phyloP scores from a whole-genome alignment of 2,888 invertebrate species.

The Ophion costatus region DNA sequence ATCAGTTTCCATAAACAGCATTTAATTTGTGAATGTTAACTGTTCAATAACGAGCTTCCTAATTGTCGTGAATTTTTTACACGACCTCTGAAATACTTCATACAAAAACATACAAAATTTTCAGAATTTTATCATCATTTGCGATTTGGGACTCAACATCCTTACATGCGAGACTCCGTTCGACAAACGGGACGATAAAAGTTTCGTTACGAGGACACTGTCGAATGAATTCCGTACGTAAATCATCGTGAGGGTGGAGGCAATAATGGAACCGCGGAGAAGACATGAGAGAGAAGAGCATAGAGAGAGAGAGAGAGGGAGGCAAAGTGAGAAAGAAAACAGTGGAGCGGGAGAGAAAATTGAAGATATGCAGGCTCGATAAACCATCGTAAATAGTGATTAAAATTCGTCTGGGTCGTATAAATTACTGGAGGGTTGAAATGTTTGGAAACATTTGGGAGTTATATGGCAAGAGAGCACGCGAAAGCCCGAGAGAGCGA shows the following conservation, averaged over 20 bases:
- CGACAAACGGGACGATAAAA: not conserved
- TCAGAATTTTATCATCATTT: no score
- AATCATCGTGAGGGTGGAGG: not conserved
- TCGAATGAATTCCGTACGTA: not conserved
- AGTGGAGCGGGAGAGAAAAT: slow-evolving; percentile 3
- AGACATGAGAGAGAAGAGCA: not conserved
- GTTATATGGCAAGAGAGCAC: slow-evolving; percentile 28
- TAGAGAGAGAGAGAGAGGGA: not conserved
- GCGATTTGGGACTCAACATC: no score
- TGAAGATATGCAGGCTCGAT: slow-evolving; percentile 21
- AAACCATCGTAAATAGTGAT: slow-evolving; percentile 56
- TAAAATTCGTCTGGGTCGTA: slow-evolving; percentile 57
- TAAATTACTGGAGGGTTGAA: slow-evolving; percentile 53
- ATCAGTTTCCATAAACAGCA: no score
- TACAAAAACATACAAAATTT: no score
- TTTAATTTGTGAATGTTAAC: no score
- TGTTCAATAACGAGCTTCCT: no score
- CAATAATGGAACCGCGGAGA: not conserved
- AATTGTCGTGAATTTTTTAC: no score
- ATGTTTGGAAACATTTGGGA: slow-evolving; percentile 56
- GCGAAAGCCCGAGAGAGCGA: slow-evolving; percentile 29
- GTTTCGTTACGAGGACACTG: not conserved
- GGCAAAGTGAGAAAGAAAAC: not conserved
- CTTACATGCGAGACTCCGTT: not conserved
- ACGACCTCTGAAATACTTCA: no score